Conservation (phyloP, 2,113 vertebrate genomes). For the Barbus barbus region DNA sequence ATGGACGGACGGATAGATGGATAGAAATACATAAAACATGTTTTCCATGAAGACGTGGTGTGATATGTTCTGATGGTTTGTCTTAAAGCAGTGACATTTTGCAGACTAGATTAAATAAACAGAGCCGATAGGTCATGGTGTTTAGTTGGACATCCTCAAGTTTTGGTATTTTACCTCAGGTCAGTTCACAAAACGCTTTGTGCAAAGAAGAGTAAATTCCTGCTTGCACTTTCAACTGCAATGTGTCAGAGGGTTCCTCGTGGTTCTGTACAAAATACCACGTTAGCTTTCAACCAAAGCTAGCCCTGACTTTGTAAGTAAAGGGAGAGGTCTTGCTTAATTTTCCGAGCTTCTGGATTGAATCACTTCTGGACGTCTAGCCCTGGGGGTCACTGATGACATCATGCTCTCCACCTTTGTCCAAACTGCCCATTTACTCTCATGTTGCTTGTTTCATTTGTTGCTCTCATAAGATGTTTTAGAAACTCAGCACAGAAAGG, state of each 20-base stretch:
- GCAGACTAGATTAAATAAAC: conserved; percentile 41
- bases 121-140: conserved; percentile 49
- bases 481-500: conserved; percentile 46
- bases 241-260: not conserved
- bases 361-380: conserved; percentile 51
- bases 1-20: too few relatives aligned
- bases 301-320: not conserved
- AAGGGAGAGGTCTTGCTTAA: conserved; percentile 22
- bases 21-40: too few relatives aligned
- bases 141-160: conserved; percentile 44
- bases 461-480: conserved; percentile 43
- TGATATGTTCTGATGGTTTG: conserved; percentile 3
- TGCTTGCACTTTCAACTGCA: not conserved
- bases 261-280: not conserved
- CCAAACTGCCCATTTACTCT: conserved; percentile 41
- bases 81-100: conserved; percentile 13
- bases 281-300: conserved; percentile 38
- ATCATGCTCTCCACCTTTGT: conserved; percentile 62
- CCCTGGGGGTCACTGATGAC: conserved; percentile 63
- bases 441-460: conserved; percentile 38
- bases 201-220: conserved; percentile 57
- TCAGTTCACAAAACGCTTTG: conserved; percentile 60
- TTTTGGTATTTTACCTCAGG: conserved; percentile 67
- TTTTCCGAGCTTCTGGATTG: conserved; percentile 54
- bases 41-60: not conserved